Percentiles rank a stretch among this genome's conserved stretches.
phyloP scores from a whole-genome alignment of 1,140 invertebrate genomes.

The Hypothenemus hampei region DNA sequence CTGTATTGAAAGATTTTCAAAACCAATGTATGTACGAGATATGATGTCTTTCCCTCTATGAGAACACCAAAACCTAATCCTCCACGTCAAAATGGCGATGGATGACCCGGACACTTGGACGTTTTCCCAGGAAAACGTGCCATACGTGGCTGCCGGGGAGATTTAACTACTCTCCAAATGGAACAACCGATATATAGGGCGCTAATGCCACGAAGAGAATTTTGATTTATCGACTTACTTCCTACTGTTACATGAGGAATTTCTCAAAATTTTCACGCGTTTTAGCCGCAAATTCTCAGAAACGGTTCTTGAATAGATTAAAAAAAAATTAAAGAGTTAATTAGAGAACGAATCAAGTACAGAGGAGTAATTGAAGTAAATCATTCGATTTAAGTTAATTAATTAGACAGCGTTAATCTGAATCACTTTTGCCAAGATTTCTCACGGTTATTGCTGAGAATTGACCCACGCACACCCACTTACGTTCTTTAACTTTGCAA shows the following conservation, averaged over 20 bases:
- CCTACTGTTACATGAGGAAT: not conserved
- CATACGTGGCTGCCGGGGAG: not conserved
- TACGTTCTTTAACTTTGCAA: not conserved
- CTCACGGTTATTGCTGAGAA: conserved; percentile 18
- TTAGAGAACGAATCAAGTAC: too few species aligned
- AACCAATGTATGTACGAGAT: too few species aligned
- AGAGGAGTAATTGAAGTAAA: conserved; percentile 1
- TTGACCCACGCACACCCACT: conserved; percentile 5
- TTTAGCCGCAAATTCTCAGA: not conserved
- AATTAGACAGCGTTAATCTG: conserved; percentile 17
- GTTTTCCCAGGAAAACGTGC: conserved; percentile 9
- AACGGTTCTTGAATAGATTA: too few species aligned
- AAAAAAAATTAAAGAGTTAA: too few species aligned
- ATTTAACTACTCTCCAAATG: not conserved
- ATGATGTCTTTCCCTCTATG: conserved; percentile 5
- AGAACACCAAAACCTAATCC: conserved; percentile 17
- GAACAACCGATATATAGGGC: too few species aligned
- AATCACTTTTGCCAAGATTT: conserved; percentile 26
- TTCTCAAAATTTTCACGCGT: not conserved
- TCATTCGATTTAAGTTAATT: conserved; percentile 14
- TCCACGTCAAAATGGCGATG: conserved; percentile 23
- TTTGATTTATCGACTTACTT: not conserved
- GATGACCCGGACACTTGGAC: conserved; percentile 23
- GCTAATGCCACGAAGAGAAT: too few species aligned
- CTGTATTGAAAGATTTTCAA: conserved; percentile 17